These are phyloP conservation scores for Epinephelus fuscoguttatus DNA, from an alignment of 2,113 vertebrate genomes.

Conservation along the genomic window DNA sequence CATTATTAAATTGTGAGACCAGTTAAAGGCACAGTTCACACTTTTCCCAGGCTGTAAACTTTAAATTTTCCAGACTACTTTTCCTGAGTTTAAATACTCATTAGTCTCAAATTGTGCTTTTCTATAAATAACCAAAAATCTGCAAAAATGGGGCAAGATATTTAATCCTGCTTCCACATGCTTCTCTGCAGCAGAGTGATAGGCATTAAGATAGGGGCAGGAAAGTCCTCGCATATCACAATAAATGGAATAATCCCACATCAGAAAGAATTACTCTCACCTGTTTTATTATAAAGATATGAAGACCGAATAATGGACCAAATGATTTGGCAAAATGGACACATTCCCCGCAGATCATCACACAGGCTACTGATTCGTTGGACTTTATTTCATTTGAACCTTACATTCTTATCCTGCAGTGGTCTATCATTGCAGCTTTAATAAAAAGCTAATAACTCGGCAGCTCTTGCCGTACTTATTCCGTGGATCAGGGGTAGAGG, in stretches of 20 bases:
- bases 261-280: background rate
- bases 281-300: background rate
- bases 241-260: background rate
- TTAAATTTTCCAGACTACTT: background rate
- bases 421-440: constrained; percentile 56
- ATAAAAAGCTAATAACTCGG: constrained; percentile 62
- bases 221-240: background rate
- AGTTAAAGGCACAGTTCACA: constrained; percentile 53
- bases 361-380: constrained; percentile 25
- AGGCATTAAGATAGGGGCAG: too few relatives aligned
- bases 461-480: constrained; percentile 38
- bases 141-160: background rate
- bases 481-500: constrained; percentile 68
- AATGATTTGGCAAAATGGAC: background rate
- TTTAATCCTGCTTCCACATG: background rate
- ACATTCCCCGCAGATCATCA: constrained; percentile 26
- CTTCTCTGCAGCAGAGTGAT: background rate
- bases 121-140: background rate
- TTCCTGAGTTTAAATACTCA: background rate
- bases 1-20: constrained; percentile 74
- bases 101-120: background rate
- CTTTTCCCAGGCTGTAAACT: background rate
- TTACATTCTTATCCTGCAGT: constrained; percentile 43
- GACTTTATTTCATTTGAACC: constrained; percentile 43
- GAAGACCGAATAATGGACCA: background rate